phyloP scores from a whole-genome alignment of 2,797 vertebrate species.

The Iguana delicatissima region DNA sequence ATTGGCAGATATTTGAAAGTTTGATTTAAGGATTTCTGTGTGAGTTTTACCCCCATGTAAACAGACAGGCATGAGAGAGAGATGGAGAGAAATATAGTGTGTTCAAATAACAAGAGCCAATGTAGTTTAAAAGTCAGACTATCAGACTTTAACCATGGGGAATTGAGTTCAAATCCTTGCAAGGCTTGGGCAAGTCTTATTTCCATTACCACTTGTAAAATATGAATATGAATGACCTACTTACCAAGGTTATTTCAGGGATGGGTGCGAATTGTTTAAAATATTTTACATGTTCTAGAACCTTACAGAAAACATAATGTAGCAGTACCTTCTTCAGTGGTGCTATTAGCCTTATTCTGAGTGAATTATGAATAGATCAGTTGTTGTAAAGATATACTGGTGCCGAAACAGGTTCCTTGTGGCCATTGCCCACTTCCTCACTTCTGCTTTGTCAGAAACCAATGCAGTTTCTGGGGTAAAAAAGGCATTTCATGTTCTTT shows the following conservation, averaged over 20 bases:
- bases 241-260: neutral
- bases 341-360: neutral
- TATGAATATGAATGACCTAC: neutral
- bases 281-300: neutral
- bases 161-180: neutral
- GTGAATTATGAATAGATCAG: neutral
- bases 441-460: neutral
- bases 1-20: neutral
- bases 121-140: neutral
- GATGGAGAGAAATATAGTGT: too few species aligned
- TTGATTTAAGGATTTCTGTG: neutral
- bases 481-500: neutral
- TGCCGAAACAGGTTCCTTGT: neutral
- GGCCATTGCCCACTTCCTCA: conserved; percentile 1
- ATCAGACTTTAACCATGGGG: neutral
- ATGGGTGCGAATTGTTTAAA: neutral
- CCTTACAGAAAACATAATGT: neutral
- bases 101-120: neutral
- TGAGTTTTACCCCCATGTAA: too few species aligned
- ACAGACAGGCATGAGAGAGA: too few species aligned
- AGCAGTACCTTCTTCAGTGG: neutral
- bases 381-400: neutral
- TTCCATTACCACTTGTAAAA: neutral
- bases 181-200: neutral
- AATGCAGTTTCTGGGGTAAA: neutral